Conservation (phyloP, 2,888 invertebrate genomes). For the Dilophus febrilis region DNA sequence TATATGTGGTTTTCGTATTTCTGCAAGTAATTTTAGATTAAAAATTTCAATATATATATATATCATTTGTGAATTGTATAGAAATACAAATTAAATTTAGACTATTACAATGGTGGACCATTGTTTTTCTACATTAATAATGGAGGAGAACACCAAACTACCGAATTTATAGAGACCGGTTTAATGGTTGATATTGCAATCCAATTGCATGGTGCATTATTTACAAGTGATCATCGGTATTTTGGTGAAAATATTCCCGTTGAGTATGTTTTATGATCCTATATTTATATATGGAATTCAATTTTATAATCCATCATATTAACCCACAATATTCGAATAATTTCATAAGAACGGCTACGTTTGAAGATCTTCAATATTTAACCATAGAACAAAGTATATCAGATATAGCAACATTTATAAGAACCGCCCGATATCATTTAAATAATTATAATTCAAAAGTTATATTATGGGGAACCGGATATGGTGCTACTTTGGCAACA, state of each 20-base stretch:
- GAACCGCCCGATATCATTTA: neutral
- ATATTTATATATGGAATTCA: no score
- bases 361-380: conserved; percentile 4
- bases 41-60: neutral
- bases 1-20: no score
- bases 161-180: conserved; percentile 3
- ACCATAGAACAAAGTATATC: conserved; percentile 6
- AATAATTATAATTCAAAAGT: conserved; percentile 1
- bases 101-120: conserved; percentile 15
- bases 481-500: conserved; percentile 5
- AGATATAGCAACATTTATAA: conserved; percentile 7
- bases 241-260: conserved; percentile 5
- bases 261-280: neutral
- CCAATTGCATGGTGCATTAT: conserved; percentile 1
- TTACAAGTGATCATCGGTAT: conserved; percentile 5
- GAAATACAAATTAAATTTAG: conserved; percentile 14
- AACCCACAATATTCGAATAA: neutral
- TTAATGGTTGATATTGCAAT: conserved; percentile 5
- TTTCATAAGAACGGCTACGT: neutral
- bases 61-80: neutral
- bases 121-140: conserved; percentile 7
- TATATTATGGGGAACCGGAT: conserved; percentile 6
- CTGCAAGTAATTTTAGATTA: no score
- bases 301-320: no score
- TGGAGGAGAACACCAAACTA: neutral